These are phyloP conservation scores for Calameuta filiformis DNA, from an alignment of 2,888 invertebrate species.

Conservation along the genomic window DNA sequence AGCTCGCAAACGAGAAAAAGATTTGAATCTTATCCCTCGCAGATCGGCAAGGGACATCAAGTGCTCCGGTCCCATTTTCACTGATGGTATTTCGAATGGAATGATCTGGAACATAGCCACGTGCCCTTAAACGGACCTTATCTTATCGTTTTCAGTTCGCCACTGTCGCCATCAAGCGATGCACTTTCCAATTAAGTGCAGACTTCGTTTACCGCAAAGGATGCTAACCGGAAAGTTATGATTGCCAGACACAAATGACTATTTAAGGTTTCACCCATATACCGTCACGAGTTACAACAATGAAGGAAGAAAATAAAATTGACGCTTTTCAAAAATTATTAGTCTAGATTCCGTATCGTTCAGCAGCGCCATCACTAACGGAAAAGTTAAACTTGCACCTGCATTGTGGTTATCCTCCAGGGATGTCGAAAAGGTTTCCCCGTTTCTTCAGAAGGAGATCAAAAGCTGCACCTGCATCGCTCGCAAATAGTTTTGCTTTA, in stretches of 20 bases:
- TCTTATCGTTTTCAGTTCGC: neutral
- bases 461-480: slow-evolving; percentile 21
- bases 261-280: neutral
- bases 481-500: slow-evolving; percentile 38
- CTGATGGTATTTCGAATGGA: neutral
- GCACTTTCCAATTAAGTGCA: neutral
- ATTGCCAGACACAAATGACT: neutral
- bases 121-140: neutral
- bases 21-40: slow-evolving; percentile 17
- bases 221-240: neutral
- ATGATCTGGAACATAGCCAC: neutral
- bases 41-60: slow-evolving; percentile 16
- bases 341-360: neutral
- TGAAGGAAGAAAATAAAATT: neutral
- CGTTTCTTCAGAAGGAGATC: neutral
- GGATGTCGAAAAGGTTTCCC: slow-evolving; percentile 8
- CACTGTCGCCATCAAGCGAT: neutral
- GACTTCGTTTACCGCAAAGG: neutral
- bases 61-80: neutral
- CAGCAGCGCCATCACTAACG: neutral
- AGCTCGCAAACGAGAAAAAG: slow-evolving; percentile 12
- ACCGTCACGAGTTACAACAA: neutral
- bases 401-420: slow-evolving; percentile 13
- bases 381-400: slow-evolving; percentile 25
- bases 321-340: neutral